Percentiles rank a stretch among this genome's conserved stretches.
Conservation (phyloP, 2,888 invertebrate species). For the Latrodectus hesperus region DNA sequence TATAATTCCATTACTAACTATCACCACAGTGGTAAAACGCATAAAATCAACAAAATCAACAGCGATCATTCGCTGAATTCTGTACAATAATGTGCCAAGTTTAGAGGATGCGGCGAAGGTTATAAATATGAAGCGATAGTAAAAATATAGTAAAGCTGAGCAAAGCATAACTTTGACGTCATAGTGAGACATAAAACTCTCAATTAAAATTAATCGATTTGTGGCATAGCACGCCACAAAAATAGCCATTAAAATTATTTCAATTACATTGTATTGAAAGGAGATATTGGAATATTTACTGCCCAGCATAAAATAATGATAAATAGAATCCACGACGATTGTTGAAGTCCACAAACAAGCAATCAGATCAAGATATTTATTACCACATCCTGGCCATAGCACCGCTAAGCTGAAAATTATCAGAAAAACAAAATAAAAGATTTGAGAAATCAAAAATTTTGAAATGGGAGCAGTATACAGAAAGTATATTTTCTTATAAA, state of each 20-base stretch:
- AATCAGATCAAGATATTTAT: constrained; percentile 73
- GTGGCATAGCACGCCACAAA: constrained; percentile 73
- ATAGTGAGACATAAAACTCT: constrained; percentile 71
- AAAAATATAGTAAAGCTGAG: constrained; percentile 76
- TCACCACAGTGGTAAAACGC: constrained; percentile 74
- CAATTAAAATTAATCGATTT: constrained; percentile 72
- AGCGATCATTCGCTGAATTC: constrained; percentile 75
- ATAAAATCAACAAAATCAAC: constrained; percentile 74
- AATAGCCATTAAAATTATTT: constrained; percentile 70
- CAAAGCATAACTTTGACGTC: constrained; percentile 74
- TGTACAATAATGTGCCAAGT: constrained; percentile 76
- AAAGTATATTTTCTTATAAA: constrained; percentile 72
- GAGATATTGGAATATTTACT: constrained; percentile 70
- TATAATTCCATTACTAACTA: constrained; percentile 74
- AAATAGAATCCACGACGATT: constrained; percentile 58
- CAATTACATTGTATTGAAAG: constrained; percentile 71
- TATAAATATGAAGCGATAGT: constrained; percentile 76
- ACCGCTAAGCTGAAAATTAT: constrained; percentile 72
- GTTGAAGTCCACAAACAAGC: constrained; percentile 72
- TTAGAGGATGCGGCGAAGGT: constrained; percentile 76
- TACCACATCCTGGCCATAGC: constrained; percentile 75
- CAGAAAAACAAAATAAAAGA: constrained; percentile 72
- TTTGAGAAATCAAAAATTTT: constrained; percentile 75
- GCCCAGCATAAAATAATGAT: constrained; percentile 10
- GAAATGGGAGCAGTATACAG: constrained; percentile 76